Base-by-base conservation (phyloP, 2,888 invertebrate species). In the Eremobia ochroleuca region DNA sequence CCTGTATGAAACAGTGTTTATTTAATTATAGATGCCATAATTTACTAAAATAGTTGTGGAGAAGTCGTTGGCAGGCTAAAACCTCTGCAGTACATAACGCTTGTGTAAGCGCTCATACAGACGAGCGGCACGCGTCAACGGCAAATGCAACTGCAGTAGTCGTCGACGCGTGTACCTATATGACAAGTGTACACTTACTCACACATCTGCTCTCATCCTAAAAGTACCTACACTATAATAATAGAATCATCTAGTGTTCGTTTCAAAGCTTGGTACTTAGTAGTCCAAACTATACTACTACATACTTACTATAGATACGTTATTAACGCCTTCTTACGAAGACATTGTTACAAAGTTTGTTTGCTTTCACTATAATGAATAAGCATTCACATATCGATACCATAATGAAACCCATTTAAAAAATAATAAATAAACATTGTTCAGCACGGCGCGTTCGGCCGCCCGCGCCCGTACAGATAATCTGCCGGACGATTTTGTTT, bases 401-500 rank as follows among this genome's bases (percentile, higher is more conserved):
- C 28, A 49, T 68, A 68, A 79, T 55, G 25, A 81, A 77, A 59
- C 55, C 43, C 21, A 83, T 70, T 70, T 62, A 67, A 67, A 82
- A 85, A 77, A 72, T 4, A 72, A 74, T 76, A 81, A 81, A 81
- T 64, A 73, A 77, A 82, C 68, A 81, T 69, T 76, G 73, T 79
- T 65, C 55, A 78, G 66, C 76, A 43, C n/a, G 46, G 79, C 73
- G 61, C 76, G 76, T 73, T 84, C 61, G 43, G 64, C 74, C 65
- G 66, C 46, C 52, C 75, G 69, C 59, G 67, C 43, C 66, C 67
- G 68, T 67, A 52, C 64, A 76, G 76, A 81, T 86, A 85, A 83
- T 87, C 76, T 79, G 70, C 64, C 73, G 71, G 79, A 64, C 79
- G 79, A 81, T 83, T 86, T 84, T 79, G 82, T 82, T 85, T 86